A percentile compares a stretch with the other conserved stretches of the same genome.
These are phyloP conservation scores for Intellagama lesueurii DNA, from an alignment of 2,797 vertebrate species.

Conservation along the genomic window DNA sequence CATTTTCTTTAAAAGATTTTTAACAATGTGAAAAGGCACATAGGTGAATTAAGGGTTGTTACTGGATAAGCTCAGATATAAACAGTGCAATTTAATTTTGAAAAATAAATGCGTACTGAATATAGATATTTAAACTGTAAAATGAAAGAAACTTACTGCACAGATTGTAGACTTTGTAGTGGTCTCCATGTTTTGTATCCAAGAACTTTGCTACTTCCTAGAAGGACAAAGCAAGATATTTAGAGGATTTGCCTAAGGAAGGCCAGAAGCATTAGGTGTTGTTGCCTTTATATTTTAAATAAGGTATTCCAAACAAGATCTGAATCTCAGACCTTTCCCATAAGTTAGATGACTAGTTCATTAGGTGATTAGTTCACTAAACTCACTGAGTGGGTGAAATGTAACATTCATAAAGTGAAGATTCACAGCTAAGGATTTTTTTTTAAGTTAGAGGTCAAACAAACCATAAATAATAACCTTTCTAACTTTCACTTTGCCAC, in stretches of 20 bases:
- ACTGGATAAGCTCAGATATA: not conserved
- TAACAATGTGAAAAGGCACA: not conserved
- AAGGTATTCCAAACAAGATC: not conserved
- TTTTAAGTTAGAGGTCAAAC: not conserved
- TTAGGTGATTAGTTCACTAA: not conserved
- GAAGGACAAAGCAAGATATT: constrained; percentile 41
- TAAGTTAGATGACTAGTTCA: not conserved
- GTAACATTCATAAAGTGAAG: not conserved
- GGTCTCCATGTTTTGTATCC: constrained; percentile 90
- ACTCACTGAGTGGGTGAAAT: not conserved
- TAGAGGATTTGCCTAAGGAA: not conserved
- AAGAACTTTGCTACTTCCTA: constrained; percentile 94
- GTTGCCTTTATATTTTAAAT: not conserved
- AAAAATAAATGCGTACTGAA: not conserved
- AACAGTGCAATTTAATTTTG: not conserved
- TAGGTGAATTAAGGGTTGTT: not conserved
- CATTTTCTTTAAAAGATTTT: not conserved
- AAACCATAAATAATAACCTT: not conserved
- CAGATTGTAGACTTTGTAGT: constrained; percentile 97
- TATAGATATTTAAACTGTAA: not conserved
- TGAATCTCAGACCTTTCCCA: not conserved
- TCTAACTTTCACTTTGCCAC: not conserved
- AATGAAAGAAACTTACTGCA: constrained; percentile 88
- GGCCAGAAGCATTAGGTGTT: not conserved
- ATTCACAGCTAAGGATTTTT: not conserved